phyloP scores from a whole-genome alignment of 2,888 invertebrate species.

The Hofmannophila pseudospretella region DNA sequence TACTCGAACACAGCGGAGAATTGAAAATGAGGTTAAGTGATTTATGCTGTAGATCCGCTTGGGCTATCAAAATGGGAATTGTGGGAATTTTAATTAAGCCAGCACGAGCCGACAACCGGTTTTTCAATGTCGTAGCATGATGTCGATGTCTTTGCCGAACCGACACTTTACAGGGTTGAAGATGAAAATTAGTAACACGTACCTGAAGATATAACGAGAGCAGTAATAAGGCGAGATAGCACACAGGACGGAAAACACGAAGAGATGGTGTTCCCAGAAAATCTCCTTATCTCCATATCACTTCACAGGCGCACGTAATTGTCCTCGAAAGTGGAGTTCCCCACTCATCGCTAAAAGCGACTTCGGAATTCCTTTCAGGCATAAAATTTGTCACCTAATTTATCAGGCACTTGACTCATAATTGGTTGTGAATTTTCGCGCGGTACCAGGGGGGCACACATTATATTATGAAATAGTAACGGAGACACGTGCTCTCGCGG shows the following conservation, averaged over 20 bases:
- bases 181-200: constrained; percentile 23
- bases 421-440: constrained; percentile 74
- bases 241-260: constrained; percentile 70
- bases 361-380: constrained; percentile 63
- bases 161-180: neutral
- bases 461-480: constrained; percentile 75
- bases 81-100: constrained; percentile 4
- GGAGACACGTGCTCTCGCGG: constrained; percentile 76
- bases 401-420: constrained; percentile 75
- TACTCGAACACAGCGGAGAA: constrained; percentile 20
- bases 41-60: constrained; percentile 13
- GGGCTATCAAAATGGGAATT: constrained; percentile 17
- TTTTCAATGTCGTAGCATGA: constrained; percentile 1
- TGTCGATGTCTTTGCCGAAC: too few relatives aligned
- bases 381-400: constrained; percentile 66
- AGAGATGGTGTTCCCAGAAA: constrained; percentile 55
- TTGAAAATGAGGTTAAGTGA: constrained; percentile 26
- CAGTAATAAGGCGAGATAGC: constrained; percentile 54
- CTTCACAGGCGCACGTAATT: constrained; percentile 57
- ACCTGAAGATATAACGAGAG: constrained; percentile 57
- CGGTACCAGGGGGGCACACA: constrained; percentile 72
- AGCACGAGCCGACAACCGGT: constrained; percentile 8
- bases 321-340: constrained; percentile 56
- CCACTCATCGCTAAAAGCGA: constrained; percentile 61
- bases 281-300: constrained; percentile 72